Conservation (phyloP, 1,140 invertebrate species). For the Megalopta genalis region DNA sequence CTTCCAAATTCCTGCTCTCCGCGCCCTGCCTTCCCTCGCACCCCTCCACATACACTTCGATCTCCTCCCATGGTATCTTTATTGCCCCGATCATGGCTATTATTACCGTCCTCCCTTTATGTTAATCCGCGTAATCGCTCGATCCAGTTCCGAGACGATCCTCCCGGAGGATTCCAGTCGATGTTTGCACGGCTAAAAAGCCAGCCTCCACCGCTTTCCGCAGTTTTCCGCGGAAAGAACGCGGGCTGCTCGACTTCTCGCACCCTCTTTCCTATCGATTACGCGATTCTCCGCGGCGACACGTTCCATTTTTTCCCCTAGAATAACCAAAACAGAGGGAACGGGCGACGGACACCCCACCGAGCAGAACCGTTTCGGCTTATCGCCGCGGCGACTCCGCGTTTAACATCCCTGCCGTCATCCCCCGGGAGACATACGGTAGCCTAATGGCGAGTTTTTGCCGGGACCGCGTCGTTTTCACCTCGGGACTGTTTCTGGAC, state of each 20-base stretch:
- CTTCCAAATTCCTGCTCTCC: too few species aligned
- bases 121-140: not conserved
- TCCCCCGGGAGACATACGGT: conserved; percentile 74
- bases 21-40: too few species aligned
- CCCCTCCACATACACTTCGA: too few species aligned
- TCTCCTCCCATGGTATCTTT: not conserved
- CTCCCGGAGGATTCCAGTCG: not conserved
- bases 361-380: conserved; percentile 75
- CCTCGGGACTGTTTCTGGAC: conserved; percentile 52
- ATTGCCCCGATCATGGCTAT: not conserved
- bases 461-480: conserved; percentile 66
- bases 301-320: conserved; percentile 41
- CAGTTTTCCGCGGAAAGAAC: too few species aligned
- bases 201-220: too few species aligned
- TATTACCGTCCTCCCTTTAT: not conserved
- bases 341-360: conserved; percentile 36
- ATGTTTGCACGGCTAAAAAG: conserved; percentile 76
- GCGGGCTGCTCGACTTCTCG: not conserved
- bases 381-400: conserved; percentile 73
- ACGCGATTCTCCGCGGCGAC: conserved; percentile 37
- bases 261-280: not conserved
- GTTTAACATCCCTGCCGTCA: conserved; percentile 69
- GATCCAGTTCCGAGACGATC: not conserved
- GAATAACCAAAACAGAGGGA: conserved; percentile 41
- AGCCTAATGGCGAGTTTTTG: conserved; percentile 78